A percentile compares a stretch with the other conserved stretches of the same genome.
Conservation (phyloP, 1,140 invertebrate genomes). For the Leucophenga varia region DNA sequence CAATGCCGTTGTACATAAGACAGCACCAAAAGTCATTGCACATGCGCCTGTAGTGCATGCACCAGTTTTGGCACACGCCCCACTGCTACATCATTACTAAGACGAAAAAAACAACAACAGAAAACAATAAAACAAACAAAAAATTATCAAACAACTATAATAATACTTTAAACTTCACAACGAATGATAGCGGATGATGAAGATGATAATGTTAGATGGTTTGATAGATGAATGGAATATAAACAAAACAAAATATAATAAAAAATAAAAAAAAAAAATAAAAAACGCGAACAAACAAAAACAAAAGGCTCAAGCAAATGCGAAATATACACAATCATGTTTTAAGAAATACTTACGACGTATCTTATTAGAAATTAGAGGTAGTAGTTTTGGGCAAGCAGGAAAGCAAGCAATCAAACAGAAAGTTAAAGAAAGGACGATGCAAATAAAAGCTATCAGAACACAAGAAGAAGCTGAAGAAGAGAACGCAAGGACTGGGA, state of each 20-base stretch:
- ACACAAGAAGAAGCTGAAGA: no score
- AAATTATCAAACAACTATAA: slow-evolving; percentile 29
- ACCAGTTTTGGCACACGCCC: slow-evolving; percentile 39
- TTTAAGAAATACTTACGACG: no score
- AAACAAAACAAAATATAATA: not conserved
- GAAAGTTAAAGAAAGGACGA: no score
- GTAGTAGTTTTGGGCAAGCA: not conserved
- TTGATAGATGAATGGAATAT: no score
- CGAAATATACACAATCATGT: slow-evolving; percentile 16
- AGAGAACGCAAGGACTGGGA: slow-evolving; percentile 51
- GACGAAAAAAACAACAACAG: not conserved
- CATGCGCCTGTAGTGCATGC: slow-evolving; percentile 45
- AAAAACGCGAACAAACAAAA: slow-evolving; percentile 38
- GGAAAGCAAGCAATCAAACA: slow-evolving; percentile 8
- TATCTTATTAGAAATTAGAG: not conserved
- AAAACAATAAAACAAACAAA: slow-evolving; percentile 18
- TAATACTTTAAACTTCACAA: no score
- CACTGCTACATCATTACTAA: slow-evolving; percentile 45
- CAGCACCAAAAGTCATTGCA: slow-evolving; percentile 51
- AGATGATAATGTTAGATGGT: no score
- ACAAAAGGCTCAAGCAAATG: slow-evolving; percentile 34
- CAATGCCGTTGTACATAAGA: slow-evolving; percentile 59
- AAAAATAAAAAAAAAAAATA: not conserved
- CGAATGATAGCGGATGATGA: no score
- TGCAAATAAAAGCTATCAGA: no score